These are phyloP conservation scores for Aradophagus sp. DNA, from an alignment of 1,140 invertebrate genomes.

Conservation along the genomic window DNA sequence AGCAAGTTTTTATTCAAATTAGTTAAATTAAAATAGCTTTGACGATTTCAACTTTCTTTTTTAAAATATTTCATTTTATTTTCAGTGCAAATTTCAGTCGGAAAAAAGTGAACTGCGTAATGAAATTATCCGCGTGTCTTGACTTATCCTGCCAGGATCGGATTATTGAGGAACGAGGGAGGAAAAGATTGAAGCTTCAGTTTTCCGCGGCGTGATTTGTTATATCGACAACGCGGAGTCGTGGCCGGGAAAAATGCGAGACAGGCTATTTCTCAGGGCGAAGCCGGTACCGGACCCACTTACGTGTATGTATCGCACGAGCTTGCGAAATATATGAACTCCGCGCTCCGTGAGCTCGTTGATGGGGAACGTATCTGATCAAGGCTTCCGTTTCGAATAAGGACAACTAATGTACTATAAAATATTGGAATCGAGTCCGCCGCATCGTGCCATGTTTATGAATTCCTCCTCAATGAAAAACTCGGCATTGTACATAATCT, in stretches of 20 bases:
- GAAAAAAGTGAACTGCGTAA: constrained; percentile 10
- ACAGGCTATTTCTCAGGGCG: constrained; percentile 54
- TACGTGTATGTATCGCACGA: constrained; percentile 34
- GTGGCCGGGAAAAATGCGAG: constrained; percentile 45
- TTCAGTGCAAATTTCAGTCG: no score
- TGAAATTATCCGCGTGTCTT: constrained; percentile 28
- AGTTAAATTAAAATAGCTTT: constrained; percentile 12
- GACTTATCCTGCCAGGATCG: constrained; percentile 14
- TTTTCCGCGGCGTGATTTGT: constrained; percentile 54
- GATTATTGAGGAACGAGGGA: constrained; percentile 37
- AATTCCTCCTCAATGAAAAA: constrained; percentile 23
- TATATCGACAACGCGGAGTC: constrained; percentile 45
- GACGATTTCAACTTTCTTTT: neutral
- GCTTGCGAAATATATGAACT: constrained; percentile 50
- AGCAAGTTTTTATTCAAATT: no score
- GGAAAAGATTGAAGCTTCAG: constrained; percentile 40
- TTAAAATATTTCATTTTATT: no score
- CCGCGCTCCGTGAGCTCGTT: constrained; percentile 45
- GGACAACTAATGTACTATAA: constrained; percentile 53
- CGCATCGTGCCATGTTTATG: constrained; percentile 26
- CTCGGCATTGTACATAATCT: constrained; percentile 21
- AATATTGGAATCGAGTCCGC: constrained; percentile 43
- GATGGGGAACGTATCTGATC: constrained; percentile 57
- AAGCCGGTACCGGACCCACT: constrained; percentile 46
- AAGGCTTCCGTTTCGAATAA: constrained; percentile 52